These are phyloP conservation scores for Cephus runcator DNA, from an alignment of 2,888 invertebrate species.

Conservation along the genomic window DNA sequence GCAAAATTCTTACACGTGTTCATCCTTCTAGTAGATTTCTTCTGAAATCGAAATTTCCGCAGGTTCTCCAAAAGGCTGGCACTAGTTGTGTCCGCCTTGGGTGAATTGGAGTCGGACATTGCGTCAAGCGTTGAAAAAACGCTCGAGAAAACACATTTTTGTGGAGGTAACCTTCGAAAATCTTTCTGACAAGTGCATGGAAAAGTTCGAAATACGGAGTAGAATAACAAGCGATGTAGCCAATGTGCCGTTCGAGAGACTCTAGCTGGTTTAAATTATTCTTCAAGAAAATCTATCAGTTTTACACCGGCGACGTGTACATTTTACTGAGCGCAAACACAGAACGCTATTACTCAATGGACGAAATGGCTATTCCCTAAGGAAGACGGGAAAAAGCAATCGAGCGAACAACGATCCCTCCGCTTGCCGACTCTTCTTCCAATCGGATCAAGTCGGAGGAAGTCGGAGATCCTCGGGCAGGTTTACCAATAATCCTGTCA, in stretches of 20 bases:
- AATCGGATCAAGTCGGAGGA: neutral
- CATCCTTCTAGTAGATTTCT: slow-evolving; percentile 66
- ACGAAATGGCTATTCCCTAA: neutral
- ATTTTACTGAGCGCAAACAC: neutral
- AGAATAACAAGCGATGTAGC: neutral
- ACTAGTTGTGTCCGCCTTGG: slow-evolving; percentile 63
- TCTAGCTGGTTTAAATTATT: neutral
- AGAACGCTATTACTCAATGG: neutral
- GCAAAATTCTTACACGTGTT: slow-evolving; percentile 48
- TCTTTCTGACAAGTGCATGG: slow-evolving; percentile 13
- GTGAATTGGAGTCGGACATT: slow-evolving; percentile 60
- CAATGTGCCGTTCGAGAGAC: neutral
- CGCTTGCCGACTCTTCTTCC: neutral
- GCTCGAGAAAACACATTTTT: slow-evolving; percentile 30
- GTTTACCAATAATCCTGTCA: neutral
- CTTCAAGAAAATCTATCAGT: neutral
- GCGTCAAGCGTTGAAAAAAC: slow-evolving; percentile 32
- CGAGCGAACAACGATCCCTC: neutral
- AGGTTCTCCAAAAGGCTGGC: slow-evolving; percentile 73
- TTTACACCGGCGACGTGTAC: neutral
- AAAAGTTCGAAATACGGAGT: neutral
- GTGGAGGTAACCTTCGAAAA: slow-evolving; percentile 19
- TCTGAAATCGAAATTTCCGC: slow-evolving; percentile 77
- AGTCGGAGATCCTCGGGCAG: neutral
- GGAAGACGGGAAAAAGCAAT: neutral